Conservation (phyloP, 2,113 vertebrate genomes). For the Bubalus kerabau region DNA sequence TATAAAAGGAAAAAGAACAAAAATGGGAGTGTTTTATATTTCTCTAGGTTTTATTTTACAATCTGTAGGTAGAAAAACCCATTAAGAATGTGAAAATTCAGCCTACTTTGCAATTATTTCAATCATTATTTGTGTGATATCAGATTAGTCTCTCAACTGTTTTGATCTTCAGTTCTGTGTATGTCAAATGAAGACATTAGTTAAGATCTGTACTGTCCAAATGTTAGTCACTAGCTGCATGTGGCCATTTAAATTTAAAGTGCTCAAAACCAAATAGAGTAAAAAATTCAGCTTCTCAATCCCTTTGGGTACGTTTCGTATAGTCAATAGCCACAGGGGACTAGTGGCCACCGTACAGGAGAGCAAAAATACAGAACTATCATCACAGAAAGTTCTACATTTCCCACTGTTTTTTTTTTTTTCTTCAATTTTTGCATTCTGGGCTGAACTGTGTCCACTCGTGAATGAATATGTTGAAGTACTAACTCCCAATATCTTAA, state of each 20-base stretch:
- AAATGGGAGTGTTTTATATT: not conserved
- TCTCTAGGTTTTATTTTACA: constrained; percentile 21
- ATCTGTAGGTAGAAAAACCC: not conserved
- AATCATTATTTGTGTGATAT: not conserved
- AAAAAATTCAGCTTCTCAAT: not conserved
- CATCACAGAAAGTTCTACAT: not conserved
- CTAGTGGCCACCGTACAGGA: not conserved
- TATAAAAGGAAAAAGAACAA: not conserved
- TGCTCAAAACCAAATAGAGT: not conserved
- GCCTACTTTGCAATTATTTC: not conserved
- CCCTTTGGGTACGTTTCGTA: not conserved
- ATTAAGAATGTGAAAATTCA: constrained; percentile 18
- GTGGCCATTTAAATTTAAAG: not conserved
- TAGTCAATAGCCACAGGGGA: not conserved
- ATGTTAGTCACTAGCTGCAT: not conserved
- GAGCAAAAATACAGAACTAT: not conserved
- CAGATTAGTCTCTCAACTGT: not conserved
- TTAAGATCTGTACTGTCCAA: not conserved
- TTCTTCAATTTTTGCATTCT: not conserved
- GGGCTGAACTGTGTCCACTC: not conserved
- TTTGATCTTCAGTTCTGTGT: not conserved
- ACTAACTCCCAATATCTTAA: not conserved
- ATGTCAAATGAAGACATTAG: not conserved
- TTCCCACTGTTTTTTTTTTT: not conserved
- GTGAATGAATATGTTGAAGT: not conserved